phyloP scores from a whole-genome alignment of 2,797 vertebrate genomes.

The Sandelia bainsii region DNA sequence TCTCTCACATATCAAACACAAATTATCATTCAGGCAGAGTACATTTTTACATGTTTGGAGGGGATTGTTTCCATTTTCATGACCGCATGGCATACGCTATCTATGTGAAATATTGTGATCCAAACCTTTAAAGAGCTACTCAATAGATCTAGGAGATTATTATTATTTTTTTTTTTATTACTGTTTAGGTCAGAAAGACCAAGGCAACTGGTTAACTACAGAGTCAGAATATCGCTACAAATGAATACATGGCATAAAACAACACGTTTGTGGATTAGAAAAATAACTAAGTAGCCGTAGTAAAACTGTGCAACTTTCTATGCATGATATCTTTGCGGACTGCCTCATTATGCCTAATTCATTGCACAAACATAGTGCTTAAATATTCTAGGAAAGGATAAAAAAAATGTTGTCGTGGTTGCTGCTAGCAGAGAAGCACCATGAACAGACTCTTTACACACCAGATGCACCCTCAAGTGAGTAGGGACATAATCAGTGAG shows the following conservation, averaged over 20 bases:
- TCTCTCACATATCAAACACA: neutral
- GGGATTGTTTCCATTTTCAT: neutral
- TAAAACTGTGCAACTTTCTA: slow-evolving; percentile 22
- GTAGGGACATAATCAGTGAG: slow-evolving; percentile 65
- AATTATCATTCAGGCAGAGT: neutral
- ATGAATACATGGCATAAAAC: neutral
- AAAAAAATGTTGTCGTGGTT: slow-evolving; percentile 31
- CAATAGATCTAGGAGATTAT: neutral
- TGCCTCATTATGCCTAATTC: slow-evolving; percentile 61
- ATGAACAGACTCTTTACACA: slow-evolving; percentile 63
- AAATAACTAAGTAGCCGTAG: slow-evolving; percentile 10
- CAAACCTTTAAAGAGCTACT: neutral
- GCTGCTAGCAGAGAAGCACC: slow-evolving; percentile 41
- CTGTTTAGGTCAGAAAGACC: neutral
- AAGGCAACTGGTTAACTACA: neutral
- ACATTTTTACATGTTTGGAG: neutral
- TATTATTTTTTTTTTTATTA: neutral
- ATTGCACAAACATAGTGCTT: slow-evolving; percentile 55
- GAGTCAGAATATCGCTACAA: neutral
- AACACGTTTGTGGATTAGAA: neutral
- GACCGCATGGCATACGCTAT: neutral
- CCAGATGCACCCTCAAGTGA: slow-evolving; percentile 74
- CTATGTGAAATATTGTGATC: neutral
- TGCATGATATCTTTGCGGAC: slow-evolving; percentile 44
- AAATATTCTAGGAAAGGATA: slow-evolving; percentile 9